Base-by-base conservation (phyloP, 2,113 vertebrate genomes). In the Ochotona curzoniae region DNA sequence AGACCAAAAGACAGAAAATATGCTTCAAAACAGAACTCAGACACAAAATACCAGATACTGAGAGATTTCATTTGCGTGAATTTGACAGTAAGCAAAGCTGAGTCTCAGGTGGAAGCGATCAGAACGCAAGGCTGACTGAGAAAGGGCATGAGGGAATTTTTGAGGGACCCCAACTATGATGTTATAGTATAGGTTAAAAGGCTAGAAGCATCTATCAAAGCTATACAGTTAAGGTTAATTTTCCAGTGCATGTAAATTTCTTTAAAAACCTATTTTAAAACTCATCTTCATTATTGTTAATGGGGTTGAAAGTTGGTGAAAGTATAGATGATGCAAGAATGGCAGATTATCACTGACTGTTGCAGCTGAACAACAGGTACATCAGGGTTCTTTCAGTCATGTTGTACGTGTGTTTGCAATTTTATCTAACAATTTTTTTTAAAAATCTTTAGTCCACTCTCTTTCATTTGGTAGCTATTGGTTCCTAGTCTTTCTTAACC, bases 351-450 rank as follows among this genome's bases (percentile, higher is more conserved):
- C 12, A 18, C 7, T 57, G 60, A 87, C 4, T 70, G 8, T 28
- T 38, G 44, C 25, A 44, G 71, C 14, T 47, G 28, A 67, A 14
- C 8, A 35, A 47, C 69, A 44, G 44, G n/a, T 61, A 44, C 20
- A 8, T 63, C 47, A 30, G 8, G 4, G 23, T 64, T 78, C 28
- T 75, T 25, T 54, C 9, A 14, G 35, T 21, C 47, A 28, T 47
- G 87, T 51, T 80, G 9, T 38, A 18, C 30, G 60, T 2, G 51
- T 11, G 11, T 69, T n/a, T 32, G 61, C 79, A 86, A 67, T 1
- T 8, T 94, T 91, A n/a, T 63, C 89, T 63, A 69, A 89, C 30
- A n/a, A 3, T 75, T 25, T 93, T 88, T 80, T 32, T 21, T 61
- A 86, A 84, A 78, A 30, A 54, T 54, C 8, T 79, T 91, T 63